Conservation (phyloP, 2,888 invertebrate genomes). For the Drosophila peninsularis region DNA sequence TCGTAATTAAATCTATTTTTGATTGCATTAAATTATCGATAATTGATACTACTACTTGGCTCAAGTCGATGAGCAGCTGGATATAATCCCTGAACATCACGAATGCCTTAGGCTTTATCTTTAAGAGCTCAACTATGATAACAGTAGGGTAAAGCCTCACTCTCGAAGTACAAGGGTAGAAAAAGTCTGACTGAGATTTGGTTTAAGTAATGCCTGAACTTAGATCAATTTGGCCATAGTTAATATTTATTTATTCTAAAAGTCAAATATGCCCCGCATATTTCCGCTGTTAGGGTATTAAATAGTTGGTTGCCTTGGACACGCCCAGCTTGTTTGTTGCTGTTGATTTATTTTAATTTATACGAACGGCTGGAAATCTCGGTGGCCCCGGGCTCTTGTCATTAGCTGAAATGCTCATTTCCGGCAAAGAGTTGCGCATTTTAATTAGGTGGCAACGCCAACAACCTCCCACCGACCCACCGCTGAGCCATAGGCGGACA, state of each 20-base stretch:
- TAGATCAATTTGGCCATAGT: too few species aligned
- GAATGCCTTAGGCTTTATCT: too few species aligned
- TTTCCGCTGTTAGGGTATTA: slow-evolving; percentile 1
- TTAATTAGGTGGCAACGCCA: slow-evolving; percentile 67
- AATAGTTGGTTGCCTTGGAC: background rate
- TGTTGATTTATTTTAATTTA: slow-evolving; percentile 57
- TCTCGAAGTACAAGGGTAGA: too few species aligned
- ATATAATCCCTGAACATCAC: too few species aligned
- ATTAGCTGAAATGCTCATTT: slow-evolving; percentile 77
- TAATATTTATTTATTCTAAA: too few species aligned
- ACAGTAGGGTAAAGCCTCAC: too few species aligned
- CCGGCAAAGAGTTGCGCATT: slow-evolving; percentile 77
- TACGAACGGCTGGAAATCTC: slow-evolving; percentile 48
- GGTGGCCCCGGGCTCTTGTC: slow-evolving; percentile 53
- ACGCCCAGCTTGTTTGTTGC: slow-evolving; percentile 17
- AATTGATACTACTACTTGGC: background rate
- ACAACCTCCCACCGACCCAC: slow-evolving; percentile 3
- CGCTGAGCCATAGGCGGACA: slow-evolving; percentile 7
- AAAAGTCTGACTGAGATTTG: too few species aligned
- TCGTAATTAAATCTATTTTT: background rate
- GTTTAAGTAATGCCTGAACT: too few species aligned
- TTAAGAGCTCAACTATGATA: background rate
- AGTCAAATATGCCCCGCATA: too few species aligned
- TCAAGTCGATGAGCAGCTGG: too few species aligned
- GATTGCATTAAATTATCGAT: background rate